A percentile compares a stretch with the other conserved stretches of the same genome.
Evolutionary conservation across 2,888 invertebrate genomes (phyloP).

Genomic region (Parascotia fuliginaria): DNA sequence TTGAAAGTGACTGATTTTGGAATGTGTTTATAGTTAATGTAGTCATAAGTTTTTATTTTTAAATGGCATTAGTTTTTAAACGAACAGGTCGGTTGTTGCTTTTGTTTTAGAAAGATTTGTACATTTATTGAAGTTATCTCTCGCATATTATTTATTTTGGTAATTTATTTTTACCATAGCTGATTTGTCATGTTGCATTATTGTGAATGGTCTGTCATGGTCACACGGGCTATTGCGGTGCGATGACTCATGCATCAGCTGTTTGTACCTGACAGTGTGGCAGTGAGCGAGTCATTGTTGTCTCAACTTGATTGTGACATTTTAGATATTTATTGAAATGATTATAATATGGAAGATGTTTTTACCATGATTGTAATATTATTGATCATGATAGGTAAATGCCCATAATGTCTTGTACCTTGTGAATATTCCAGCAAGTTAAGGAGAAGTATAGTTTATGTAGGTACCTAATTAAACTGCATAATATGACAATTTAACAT

Average conservation of each 20-base stretch:
- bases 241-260: slow-evolving; percentile 30
- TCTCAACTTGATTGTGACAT: slow-evolving; percentile 25
- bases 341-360: slow-evolving; percentile 25
- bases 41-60: slow-evolving; percentile 72
- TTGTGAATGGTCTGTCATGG: slow-evolving; percentile 24
- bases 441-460: slow-evolving; percentile 28
- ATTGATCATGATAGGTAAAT: slow-evolving; percentile 26
- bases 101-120: slow-evolving; percentile 79
- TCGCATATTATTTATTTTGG: slow-evolving; percentile 49
- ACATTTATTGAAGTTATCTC: slow-evolving; percentile 57
- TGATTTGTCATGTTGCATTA: slow-evolving; percentile 28
- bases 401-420: slow-evolving; percentile 19
- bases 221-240: neutral
- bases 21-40: slow-evolving; percentile 56
- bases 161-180: slow-evolving; percentile 44
- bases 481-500: slow-evolving; percentile 33
- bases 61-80: slow-evolving; percentile 52
- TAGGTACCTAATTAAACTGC: slow-evolving; percentile 29
- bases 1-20: slow-evolving; percentile 31
- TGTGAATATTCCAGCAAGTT: slow-evolving; percentile 38
- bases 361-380: slow-evolving; percentile 20
- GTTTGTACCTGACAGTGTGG: slow-evolving; percentile 10
- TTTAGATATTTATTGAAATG: slow-evolving; percentile 24
- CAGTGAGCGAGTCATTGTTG: slow-evolving; percentile 18
- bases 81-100: slow-evolving; percentile 63